Evolutionary conservation across 2,888 invertebrate genomes (phyloP), one percentile per base, ranked within the genome.

Genomic region (Drosophila suboccidentalis): DNA sequence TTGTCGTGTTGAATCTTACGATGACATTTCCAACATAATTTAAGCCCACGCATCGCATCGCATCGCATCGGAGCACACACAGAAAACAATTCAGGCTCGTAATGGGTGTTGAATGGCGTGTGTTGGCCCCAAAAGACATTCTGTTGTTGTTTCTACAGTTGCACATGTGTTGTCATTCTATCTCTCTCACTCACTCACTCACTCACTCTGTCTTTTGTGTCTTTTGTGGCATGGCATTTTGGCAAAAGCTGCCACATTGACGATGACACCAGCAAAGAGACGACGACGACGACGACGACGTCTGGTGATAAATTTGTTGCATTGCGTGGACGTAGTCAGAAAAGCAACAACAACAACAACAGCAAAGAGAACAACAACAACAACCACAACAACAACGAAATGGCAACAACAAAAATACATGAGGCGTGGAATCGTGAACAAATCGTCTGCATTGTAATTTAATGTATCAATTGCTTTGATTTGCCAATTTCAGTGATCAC

Each of bases 1-100:
- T 91, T 91, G 92, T 91, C 90, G 91, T 91, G 92, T 92, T 92
- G 92, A 91, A 92, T 92, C 92, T 92, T 92, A 92, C 92, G 92
- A 92, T 92, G 92, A 92, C 92, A 92, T 92, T 92, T 92, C 87
- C 90, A 92, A 92, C 92, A 92, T 92, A 92, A 92, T 92, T 92
- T 92, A 92, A 92, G 90, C 92, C 92, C 92, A 92, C 92, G 92
- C 92, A 92, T 75, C 68, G 71, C 32, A 41, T 32, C 29, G 32
- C 41, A 62, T 44, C 64, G 41, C 68, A 71, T 49, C 75, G 65
- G 36, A 62, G 57, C 63, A 61, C 46, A 57, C 41, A 53, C 32
- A 61, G 29, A 29, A 74, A 75, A 80, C 80, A 72, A 80, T 80
- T 78, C 80, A 74, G 72, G 62, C 63, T 64, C 64, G 80, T 88